These are phyloP conservation scores for Altica lythri DNA, from an alignment of 2,888 invertebrate species.

Conservation along the genomic window DNA sequence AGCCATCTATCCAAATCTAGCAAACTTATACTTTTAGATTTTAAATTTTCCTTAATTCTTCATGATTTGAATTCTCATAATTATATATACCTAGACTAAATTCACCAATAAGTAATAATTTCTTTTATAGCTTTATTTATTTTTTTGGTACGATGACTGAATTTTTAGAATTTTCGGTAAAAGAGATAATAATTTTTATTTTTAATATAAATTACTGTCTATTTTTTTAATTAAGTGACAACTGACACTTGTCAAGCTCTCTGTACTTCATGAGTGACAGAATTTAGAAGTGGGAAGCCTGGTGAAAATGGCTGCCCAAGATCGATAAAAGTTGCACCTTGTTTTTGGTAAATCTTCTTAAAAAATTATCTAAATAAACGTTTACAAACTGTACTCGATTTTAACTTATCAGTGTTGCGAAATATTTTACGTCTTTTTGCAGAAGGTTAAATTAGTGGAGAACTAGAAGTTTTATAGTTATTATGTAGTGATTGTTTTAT, in stretches of 20 bases:
- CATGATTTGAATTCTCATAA: too few species aligned
- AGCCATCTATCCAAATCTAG: too few species aligned
- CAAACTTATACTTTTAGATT: too few species aligned
- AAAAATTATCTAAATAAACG: slow-evolving; percentile 41
- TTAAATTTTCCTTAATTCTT: too few species aligned
- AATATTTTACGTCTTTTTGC: slow-evolving; percentile 22
- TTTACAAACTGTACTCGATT: slow-evolving; percentile 26
- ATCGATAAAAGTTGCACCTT: slow-evolving; percentile 52
- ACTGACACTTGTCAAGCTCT: slow-evolving; percentile 8
- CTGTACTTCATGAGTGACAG: slow-evolving; percentile 16
- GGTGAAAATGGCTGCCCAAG: slow-evolving; percentile 50
- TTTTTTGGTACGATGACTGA: too few species aligned
- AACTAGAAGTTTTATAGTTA: slow-evolving; percentile 32
- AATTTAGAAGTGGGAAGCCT: slow-evolving; percentile 41
- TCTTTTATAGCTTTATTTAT: too few species aligned
- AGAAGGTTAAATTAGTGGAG: slow-evolving; percentile 21
- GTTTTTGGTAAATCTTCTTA: slow-evolving; percentile 45
- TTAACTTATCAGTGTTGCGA: slow-evolving; percentile 30
- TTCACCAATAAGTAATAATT: too few species aligned
- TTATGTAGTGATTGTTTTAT: slow-evolving; percentile 49
- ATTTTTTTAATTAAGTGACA: not conserved
- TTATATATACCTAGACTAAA: too few species aligned
- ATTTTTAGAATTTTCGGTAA: too few species aligned
- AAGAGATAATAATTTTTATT: too few species aligned
- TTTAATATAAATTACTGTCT: too few species aligned